Percentiles rank a stretch among this genome's conserved stretches.
Evolutionary conservation across 2,888 invertebrate genomes (phyloP).

Genomic region (Dryococelus australis): DNA sequence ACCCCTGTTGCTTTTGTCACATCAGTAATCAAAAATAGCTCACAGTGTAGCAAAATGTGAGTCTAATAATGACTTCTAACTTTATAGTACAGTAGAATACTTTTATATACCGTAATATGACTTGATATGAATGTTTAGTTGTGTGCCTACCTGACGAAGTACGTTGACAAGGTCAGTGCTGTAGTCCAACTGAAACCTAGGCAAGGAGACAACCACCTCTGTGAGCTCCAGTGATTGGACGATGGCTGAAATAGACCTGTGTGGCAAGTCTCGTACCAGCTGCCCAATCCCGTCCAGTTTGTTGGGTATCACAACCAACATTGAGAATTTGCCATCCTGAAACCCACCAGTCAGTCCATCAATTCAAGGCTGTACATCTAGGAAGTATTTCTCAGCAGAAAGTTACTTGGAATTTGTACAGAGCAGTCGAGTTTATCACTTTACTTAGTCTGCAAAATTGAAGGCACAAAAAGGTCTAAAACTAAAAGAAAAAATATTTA

Average conservation of each 20-base stretch:
- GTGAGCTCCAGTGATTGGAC: slow-evolving; percentile 58
- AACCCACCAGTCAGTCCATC: slow-evolving; percentile 45
- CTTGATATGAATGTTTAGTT: background rate
- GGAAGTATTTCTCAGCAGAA: background rate
- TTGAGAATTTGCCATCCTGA: slow-evolving; percentile 68
- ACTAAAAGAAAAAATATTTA: no score
- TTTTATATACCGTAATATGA: no score
- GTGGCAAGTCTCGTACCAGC: slow-evolving; percentile 66
- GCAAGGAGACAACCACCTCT: slow-evolving; percentile 65
- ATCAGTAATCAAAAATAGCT: no score
- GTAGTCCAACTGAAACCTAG: slow-evolving; percentile 68
- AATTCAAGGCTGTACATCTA: background rate
- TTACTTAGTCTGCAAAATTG: no score
- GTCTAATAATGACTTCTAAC: no score
- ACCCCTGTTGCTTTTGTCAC: no score
- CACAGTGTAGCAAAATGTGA: no score
- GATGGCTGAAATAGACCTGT: slow-evolving; percentile 63
- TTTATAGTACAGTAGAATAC: no score
- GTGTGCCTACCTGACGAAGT: slow-evolving; percentile 46
- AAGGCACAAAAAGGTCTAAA: no score
- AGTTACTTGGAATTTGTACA: no score
- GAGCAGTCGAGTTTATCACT: no score
- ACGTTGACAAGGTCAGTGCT: slow-evolving; percentile 61
- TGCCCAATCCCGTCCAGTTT: slow-evolving; percentile 61
- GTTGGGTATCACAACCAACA: slow-evolving; percentile 69